Conservation (phyloP, 2,797 vertebrate genomes). For the Iguana delicatissima region DNA sequence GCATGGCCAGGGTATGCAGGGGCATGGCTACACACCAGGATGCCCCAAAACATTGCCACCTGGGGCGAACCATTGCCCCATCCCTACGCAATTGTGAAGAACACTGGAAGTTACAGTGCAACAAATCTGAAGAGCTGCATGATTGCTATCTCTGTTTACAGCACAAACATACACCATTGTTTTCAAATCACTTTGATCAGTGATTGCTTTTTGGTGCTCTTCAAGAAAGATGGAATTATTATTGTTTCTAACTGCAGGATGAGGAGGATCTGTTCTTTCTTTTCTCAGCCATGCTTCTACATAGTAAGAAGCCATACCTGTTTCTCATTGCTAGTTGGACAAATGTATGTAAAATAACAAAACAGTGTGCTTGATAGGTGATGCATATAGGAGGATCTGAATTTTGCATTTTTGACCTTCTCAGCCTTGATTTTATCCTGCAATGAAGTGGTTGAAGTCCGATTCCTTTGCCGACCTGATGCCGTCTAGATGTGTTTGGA, state of each 20-base stretch:
- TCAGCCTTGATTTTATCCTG: neutral
- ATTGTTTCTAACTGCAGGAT: neutral
- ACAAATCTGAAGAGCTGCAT: too few relatives aligned
- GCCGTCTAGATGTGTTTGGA: neutral
- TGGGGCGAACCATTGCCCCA: too few relatives aligned
- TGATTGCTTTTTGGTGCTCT: neutral
- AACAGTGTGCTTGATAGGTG: neutral
- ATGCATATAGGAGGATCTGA: neutral
- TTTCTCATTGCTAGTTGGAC: neutral
- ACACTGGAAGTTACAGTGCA: too few relatives aligned
- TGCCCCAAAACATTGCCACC: too few relatives aligned
- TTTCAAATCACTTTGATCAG: neutral
- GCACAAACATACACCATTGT: accelerated
- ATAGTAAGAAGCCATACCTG: neutral
- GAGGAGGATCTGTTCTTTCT: neutral
- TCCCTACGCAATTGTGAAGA: too few relatives aligned
- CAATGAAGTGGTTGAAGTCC: neutral
- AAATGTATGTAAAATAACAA: neutral
- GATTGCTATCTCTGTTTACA: neutral
- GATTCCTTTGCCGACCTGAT: neutral
- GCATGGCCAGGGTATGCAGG: too few relatives aligned
- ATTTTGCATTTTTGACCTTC: neutral
- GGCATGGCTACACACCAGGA: too few relatives aligned
- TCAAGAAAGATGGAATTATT: neutral
- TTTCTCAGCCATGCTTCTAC: neutral